Percentiles rank a stretch among this genome's conserved stretches.
Conservation (phyloP, 2,113 vertebrate species). For the Notiomystis cincta region DNA sequence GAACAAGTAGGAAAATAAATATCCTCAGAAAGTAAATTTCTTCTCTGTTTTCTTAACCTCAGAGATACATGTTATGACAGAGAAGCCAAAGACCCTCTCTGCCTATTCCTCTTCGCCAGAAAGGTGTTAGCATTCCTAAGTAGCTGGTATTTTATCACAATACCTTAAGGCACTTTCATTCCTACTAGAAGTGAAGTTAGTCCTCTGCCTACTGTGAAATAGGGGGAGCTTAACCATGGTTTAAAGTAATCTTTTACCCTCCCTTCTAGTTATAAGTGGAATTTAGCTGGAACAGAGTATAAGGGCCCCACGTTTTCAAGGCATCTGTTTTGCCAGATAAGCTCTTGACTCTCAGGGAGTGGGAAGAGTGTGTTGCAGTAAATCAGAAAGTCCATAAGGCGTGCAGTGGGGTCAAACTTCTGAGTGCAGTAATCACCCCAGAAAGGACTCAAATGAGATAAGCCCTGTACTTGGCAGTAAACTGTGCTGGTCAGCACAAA, state of each 20-base stretch:
- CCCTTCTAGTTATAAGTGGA: neutral
- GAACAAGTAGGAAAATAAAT: neutral
- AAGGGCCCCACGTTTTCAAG: neutral
- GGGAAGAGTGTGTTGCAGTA: neutral
- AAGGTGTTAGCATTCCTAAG: neutral
- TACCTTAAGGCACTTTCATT: neutral
- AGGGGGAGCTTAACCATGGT: neutral
- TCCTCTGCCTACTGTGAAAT: neutral
- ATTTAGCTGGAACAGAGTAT: neutral
- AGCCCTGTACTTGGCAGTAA: neutral
- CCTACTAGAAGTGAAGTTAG: neutral
- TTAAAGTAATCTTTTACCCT: neutral
- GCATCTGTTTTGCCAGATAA: neutral
- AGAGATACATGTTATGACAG: neutral
- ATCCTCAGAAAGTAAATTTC: neutral
- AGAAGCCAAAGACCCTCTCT: neutral
- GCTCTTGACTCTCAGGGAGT: neutral
- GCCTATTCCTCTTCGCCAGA: neutral
- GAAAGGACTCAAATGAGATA: neutral
- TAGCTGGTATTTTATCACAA: neutral
- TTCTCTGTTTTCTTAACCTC: neutral
- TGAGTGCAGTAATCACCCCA: neutral
- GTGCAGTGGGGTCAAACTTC: neutral
- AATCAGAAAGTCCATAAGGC: neutral
- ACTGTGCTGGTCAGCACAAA: neutral